phyloP scores from a whole-genome alignment of 2,797 vertebrate genomes.

The Tiaroga cobitis region DNA sequence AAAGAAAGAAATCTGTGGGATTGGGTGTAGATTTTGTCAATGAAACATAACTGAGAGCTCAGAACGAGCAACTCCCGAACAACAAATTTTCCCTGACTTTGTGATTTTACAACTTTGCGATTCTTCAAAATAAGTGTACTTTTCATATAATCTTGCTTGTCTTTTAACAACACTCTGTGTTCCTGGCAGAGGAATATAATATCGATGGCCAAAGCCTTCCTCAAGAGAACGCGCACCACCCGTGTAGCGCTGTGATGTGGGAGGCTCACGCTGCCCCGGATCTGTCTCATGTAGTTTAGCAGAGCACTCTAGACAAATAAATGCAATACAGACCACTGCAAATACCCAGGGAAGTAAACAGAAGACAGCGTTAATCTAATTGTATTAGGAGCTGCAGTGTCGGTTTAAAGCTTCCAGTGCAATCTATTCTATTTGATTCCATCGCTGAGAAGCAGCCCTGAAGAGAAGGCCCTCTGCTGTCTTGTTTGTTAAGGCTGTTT shows the following conservation, averaged over 20 bases:
- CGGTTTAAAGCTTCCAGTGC: constrained; percentile 67
- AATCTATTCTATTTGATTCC: constrained; percentile 70
- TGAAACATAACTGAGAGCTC: neutral
- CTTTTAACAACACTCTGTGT: constrained; percentile 39
- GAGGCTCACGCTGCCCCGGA: constrained; percentile 58
- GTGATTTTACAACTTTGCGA: constrained; percentile 15
- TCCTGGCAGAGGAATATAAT: constrained; percentile 45
- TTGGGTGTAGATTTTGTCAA: neutral
- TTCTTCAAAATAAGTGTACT: constrained; percentile 22
- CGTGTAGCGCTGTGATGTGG: constrained; percentile 51
- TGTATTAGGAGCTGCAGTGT: constrained; percentile 67
- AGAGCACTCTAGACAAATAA: constrained; percentile 67
- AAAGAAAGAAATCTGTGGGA: neutral
- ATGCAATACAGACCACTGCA: constrained; percentile 66
- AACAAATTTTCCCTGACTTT: neutral
- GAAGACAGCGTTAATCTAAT: constrained; percentile 69
- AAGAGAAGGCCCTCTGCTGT: constrained; percentile 52
- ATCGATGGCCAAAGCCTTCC: constrained; percentile 58
- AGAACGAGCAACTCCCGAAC: neutral
- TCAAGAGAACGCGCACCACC: constrained; percentile 44
- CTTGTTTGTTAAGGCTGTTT: constrained; percentile 71
- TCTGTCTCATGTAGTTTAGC: constrained; percentile 69
- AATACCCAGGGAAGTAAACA: constrained; percentile 67
- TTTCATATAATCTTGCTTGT: constrained; percentile 38
- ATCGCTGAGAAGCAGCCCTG: constrained; percentile 59